Evolutionary conservation across 1,140 invertebrate species (phyloP).

Genomic region (Zophobas atratus): DNA sequence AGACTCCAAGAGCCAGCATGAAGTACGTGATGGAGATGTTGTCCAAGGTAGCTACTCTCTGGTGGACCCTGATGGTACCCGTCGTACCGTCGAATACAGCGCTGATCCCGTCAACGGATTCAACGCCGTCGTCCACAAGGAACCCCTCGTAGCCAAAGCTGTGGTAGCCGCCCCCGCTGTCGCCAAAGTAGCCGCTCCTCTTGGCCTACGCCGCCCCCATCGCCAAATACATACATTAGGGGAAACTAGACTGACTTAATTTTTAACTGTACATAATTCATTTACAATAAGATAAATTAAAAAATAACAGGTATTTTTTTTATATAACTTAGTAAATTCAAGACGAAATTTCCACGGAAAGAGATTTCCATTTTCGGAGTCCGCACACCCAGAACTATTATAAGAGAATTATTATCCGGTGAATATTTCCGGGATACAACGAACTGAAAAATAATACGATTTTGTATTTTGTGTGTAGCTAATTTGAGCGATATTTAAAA

Average conservation of each 20-base stretch:
- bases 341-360: too few relatives aligned
- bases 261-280: slow-evolving; percentile 8
- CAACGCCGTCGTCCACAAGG: slow-evolving; percentile 68
- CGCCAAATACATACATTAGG: slow-evolving; percentile 27
- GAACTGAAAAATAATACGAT: too few relatives aligned
- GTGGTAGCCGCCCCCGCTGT: slow-evolving; percentile 47
- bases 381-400: too few relatives aligned
- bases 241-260: slow-evolving; percentile 4
- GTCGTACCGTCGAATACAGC: slow-evolving; percentile 78
- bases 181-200: slow-evolving; percentile 55
- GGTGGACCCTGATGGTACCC: slow-evolving; percentile 77
- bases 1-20: slow-evolving; percentile 75
- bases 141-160: slow-evolving; percentile 65
- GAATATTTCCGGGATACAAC: too few relatives aligned
- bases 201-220: slow-evolving; percentile 56
- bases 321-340: too few relatives aligned
- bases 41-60: slow-evolving; percentile 72
- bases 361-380: too few relatives aligned
- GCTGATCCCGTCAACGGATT: slow-evolving; percentile 73
- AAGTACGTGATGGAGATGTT: slow-evolving; percentile 70
- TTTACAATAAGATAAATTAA: too few relatives aligned
- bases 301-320: too few relatives aligned
- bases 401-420: too few relatives aligned
- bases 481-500: too few relatives aligned
- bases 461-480: too few relatives aligned